These are phyloP conservation scores for Dorcus hopei DNA, from an alignment of 2,888 invertebrate genomes.

Conservation along the genomic window DNA sequence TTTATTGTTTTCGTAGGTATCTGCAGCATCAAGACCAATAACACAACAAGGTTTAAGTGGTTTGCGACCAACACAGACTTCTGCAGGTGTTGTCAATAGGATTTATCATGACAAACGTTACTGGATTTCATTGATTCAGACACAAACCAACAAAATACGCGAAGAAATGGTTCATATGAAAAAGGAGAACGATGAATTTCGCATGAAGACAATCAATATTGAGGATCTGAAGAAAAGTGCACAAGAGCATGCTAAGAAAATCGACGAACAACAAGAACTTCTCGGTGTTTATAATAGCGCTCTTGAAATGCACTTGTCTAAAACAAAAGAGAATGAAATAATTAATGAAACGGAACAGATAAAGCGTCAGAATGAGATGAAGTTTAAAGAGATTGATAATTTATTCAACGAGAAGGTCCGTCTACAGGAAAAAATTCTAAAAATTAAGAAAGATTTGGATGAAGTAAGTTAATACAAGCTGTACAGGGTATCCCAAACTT, in stretches of 20 bases:
- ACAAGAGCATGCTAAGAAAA: constrained; percentile 24
- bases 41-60: constrained; percentile 33
- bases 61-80: constrained; percentile 22
- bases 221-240: constrained; percentile 25
- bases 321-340: constrained; percentile 26
- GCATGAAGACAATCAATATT: constrained; percentile 24
- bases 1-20: constrained; percentile 11
- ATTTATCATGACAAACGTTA: constrained; percentile 31
- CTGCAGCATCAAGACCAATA: constrained; percentile 30
- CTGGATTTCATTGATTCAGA: constrained; percentile 26
- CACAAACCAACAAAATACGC: constrained; percentile 26
- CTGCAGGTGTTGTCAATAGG: constrained; percentile 28
- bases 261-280: constrained; percentile 28
- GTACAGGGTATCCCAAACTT: too few relatives aligned
- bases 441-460: constrained; percentile 28
- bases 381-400: constrained; percentile 30
- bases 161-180: constrained; percentile 25
- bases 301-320: constrained; percentile 27
- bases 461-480: constrained; percentile 20
- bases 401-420: constrained; percentile 30
- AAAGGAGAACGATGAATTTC: constrained; percentile 23
- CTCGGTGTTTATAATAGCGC: constrained; percentile 27
- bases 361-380: constrained; percentile 24
- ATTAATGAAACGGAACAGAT: constrained; percentile 23
- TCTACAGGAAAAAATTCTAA: constrained; percentile 29